Evolutionary conservation across 1,140 invertebrate genomes (phyloP).

Genomic region (Whitmania pigra): DNA sequence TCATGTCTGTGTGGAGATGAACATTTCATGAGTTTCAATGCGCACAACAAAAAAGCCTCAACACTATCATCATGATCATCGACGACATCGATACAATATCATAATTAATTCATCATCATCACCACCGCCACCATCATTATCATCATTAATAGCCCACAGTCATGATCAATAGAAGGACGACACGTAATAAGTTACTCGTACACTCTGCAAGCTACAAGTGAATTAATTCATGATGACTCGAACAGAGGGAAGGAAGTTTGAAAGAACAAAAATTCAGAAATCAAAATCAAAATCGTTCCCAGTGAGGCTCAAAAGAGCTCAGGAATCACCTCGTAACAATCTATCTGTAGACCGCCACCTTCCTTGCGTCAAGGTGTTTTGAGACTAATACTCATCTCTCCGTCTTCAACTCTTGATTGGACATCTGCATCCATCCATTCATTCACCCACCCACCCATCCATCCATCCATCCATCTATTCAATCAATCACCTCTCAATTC

Average conservation of each 20-base stretch:
- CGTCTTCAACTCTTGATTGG: not conserved
- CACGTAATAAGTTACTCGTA: no score
- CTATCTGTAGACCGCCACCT: no score
- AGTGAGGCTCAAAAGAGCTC: not conserved
- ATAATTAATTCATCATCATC: conserved; percentile 3
- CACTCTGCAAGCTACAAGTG: no score
- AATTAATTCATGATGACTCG: no score
- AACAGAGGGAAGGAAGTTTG: no score
- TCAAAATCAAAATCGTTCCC: not conserved
- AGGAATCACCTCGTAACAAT: not conserved
- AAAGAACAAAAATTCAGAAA: no score
- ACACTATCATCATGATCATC: conserved; percentile 1
- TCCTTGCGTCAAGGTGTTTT: no score
- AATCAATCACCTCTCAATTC: not conserved
- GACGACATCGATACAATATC: no score
- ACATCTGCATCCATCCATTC: conserved; percentile 1
- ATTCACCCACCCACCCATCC: not conserved
- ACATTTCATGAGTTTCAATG: not conserved
- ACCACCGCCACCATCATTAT: not conserved
- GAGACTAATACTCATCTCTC: not conserved
- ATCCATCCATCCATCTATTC: not conserved
- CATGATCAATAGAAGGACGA: no score
- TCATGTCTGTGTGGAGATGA: not conserved
- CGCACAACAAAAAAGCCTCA: not conserved
- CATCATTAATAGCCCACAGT: not conserved